Base-by-base conservation (phyloP, 2,113 vertebrate genomes). In the Microtus montanus region DNA sequence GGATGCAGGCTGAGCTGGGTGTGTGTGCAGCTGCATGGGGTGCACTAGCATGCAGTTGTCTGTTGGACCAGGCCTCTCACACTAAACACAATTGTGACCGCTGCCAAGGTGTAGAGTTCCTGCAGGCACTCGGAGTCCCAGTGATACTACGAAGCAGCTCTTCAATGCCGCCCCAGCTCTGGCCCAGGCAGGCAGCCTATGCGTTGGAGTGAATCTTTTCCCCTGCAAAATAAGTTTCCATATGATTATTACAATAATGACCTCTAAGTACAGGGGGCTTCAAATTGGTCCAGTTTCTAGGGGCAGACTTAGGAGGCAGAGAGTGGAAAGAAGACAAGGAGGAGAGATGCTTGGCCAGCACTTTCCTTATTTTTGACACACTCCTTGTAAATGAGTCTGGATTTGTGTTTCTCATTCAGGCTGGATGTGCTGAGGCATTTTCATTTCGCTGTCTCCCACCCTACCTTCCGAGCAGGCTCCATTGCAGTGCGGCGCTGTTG, bases 401-500 rank as follows among this genome's bases (percentile, higher is more conserved):
- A 54, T 73, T 26, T 93, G 79, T 96, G 93, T 92, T 93, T 94
- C 58, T 92, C 96, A 95, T 93, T 93, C 47, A 88, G 63, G 0
- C 79, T 92, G 92, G 86, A 87, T 96, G 91, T 88, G 95, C 93
- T 88, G 91, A 96, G 35, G 38, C 79, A 35, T 0, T 94, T 96
- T 87, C 49, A 15, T 82, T 79, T 91, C 49, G 58, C 74, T 63
- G 63, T 66, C 74, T 95, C 96, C 96, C 91, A 84, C 96, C 96
- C 96, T 89, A 95, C 87, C 90, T 96, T 94, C 3, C 93, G 92
- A 83, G 94, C 92, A 90, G 30, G 94, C 95, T 91, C 95, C 28
- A 14, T 96, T 30, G 82, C 82, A 11, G 61, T 77, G 79, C 88
- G 19, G 96, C 0, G 0, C 94, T 47, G 49, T 70, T 94, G 97